Evolutionary conservation across 2,888 invertebrate species (phyloP), one percentile per base, ranked within the genome.

Genomic region (Gibbula magus): DNA sequence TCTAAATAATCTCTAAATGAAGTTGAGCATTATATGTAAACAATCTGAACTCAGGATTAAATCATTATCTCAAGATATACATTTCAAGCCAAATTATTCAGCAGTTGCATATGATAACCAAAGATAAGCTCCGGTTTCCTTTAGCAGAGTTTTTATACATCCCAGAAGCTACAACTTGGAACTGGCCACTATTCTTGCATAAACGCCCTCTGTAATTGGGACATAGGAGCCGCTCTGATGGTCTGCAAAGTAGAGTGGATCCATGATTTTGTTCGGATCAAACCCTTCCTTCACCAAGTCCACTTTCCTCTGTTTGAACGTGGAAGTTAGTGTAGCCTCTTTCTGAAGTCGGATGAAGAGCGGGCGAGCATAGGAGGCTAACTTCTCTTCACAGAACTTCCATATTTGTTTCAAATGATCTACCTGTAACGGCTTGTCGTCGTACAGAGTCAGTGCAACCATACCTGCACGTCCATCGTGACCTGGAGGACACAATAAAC

Each of bases 391-490:
- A 73, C 86, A 87, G 29, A 87, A 86, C 18, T 81, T 74, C 39
- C 84, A 86, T 0, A 89, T 77, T 0, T 77, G 79, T 0, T 56
- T 54, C 8, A 86, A 29, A 54, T 85, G 83, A 2, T 81, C 77
- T 0, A 82, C 81, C 0, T 84, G 79, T 2, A 84, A 61, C 0
- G 84, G 70, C 16, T 82, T 66, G 8, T 81, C 83, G 0, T 86
- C 82, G 25, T 85, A 86, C 32, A 89, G 75, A 20, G 82, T 84
- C 2, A 91, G 61, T 3, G 91, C 84, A 5, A 87, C 90, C 91
- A 91, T 91, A 0, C 91, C 91, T 4, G 90, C 89, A 56, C 86
- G 82, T 0, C 89, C 89, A 67, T 89, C 88, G 78, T 80, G 82
- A 22, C 87, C 89, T 89, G 73, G 10, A 79, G 25, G 7, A 25